Base-by-base conservation (phyloP, 2,113 vertebrate species). In the Sinosuthora webbiana region DNA sequence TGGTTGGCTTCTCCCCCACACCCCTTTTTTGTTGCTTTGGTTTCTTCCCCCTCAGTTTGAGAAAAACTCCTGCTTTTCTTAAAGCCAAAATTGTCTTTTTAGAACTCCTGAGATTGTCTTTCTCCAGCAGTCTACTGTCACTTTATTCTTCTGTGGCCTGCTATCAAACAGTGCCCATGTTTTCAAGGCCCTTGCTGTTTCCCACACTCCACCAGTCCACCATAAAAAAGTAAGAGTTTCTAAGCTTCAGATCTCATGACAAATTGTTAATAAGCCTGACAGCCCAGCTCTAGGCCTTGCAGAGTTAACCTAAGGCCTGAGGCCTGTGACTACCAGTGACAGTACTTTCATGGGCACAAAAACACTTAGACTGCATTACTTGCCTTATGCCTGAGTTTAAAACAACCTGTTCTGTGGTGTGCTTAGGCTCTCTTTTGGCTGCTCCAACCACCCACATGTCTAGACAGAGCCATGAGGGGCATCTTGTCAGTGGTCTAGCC, bases 361-460 rank as follows among this genome's bases (percentile, higher is more conserved):
- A 77, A 2, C 2, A 15, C 27, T 52, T 18, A 23, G 28, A 9
- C 30, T 68, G 17, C 23, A 17, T 55, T 83, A n/a, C 13, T 68
- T 79, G 7, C 9, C 8, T 67, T 49, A 15, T 20, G 17, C 31
- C 37, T 73, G 63, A 57, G 18, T 31, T 52, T 14, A 12, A 24
- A 74, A 52, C 19, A 39, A 1, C 11, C 5, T 2, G 0, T 30
- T 49, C n/a, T 35, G 2, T 7, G 4, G 11, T 53, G 22, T 50
- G 12, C 10, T 45, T 27, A 37, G 57, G n/a, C 11, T 68, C 22
- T 50, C 13, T 23, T 59, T 73, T 62, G 31, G n/a, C 64, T 27
- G 5, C 7, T 9, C 10, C 25, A 19, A 4, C 33, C 13, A 19
- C 30, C 31, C 20, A 8, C 15, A 20, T 37, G 9, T 42, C 28